Conservation (phyloP, 1,140 invertebrate genomes). For the Lucilia cuprina region DNA sequence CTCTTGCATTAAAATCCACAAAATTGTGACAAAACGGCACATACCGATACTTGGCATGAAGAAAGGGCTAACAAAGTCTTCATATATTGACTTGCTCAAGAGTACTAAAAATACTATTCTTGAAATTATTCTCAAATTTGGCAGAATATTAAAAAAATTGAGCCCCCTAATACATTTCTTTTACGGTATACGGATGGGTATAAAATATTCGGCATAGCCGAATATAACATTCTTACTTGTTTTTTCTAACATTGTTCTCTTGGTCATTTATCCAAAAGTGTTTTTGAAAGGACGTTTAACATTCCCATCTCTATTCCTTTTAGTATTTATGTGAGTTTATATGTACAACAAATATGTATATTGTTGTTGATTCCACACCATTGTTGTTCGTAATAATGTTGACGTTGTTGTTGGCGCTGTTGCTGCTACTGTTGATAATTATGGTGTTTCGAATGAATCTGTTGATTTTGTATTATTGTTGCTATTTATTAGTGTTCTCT, state of each 20-base stretch:
- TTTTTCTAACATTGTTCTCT: not conserved
- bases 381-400: not conserved
- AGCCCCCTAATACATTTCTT: too few relatives aligned
- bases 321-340: not conserved
- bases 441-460: not conserved
- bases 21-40: too few relatives aligned
- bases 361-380: not conserved
- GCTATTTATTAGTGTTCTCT: not conserved
- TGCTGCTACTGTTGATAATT: not conserved
- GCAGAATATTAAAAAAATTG: too few relatives aligned
- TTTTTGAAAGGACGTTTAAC: not conserved
- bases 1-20: too few relatives aligned
- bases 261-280: conserved; percentile 2
- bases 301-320: not conserved
- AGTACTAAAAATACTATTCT: too few relatives aligned
- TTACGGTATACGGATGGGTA: too few relatives aligned
- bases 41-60: too few relatives aligned
- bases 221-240: not conserved
- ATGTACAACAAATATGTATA: not conserved
- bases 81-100: too few relatives aligned
- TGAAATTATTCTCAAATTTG: too few relatives aligned
- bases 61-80: too few relatives aligned
- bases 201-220: too few relatives aligned
- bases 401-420: not conserved
- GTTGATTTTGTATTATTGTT: conserved; percentile 3